Base-by-base conservation (phyloP, 2,888 invertebrate genomes). In the Mythimna albipuncta region DNA sequence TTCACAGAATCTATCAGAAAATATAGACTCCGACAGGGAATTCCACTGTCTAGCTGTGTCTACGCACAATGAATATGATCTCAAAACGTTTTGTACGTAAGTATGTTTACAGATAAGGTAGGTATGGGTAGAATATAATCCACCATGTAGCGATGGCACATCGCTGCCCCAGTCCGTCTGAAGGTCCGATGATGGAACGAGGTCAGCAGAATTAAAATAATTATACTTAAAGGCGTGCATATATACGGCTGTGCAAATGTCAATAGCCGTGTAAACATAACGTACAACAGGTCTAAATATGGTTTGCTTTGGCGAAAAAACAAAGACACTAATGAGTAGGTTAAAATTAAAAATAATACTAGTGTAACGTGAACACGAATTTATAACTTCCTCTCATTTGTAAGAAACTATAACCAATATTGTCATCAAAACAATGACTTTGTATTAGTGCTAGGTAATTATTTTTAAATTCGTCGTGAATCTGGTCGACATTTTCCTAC, bases 271-370 rank as follows among this genome's bases (percentile, higher is more conserved):
- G 55, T 61, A 63, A 64, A 69, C 57, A 69, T 19, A 4, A 41
- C 41, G 50, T 16, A 61, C 57, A 77, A 69, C 72, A 69, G 55
- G 19, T 19, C 35, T 41, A 69, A 73, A 69, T 64, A 82, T 69
- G 79, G 72, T 66, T 61, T 77, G 73, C 13, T 57, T 57, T 61
- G 35, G 64, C 19, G 62, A 67, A 78, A 82, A 82, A 73, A 82
- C 79, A 73, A 77, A 66, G 47, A 21, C 13, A 21, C 21, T 64
- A 78, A 73, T 73, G 59, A 64, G 67, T 65, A 72, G 65, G 9
- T 72, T 63, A 57, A 21, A 55, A 65, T 65, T 41, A 19, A 55
- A 77, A n/a, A 66, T 67, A 82, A 72, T 77, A 77, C n/a, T 71
- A 67, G 67, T 19, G 41, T 61, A 54, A 57, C n/a, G 50, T 55